Percentiles rank a stretch among this genome's conserved stretches.
phyloP scores from a whole-genome alignment of 2,888 invertebrate genomes.

The Pherbina coryleti region DNA sequence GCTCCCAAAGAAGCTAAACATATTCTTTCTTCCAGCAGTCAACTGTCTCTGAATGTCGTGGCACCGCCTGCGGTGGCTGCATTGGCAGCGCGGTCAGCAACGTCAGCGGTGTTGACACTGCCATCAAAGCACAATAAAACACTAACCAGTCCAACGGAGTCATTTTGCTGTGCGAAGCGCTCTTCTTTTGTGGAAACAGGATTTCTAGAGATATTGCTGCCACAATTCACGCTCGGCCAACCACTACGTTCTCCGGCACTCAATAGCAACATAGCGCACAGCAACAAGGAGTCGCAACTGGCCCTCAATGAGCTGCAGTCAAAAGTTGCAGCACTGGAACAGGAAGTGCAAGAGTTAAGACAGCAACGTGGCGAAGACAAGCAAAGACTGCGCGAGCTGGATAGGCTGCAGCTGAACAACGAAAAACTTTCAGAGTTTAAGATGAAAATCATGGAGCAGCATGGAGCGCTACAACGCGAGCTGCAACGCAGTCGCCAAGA shows the following conservation, averaged over 20 bases:
- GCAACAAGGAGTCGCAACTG: constrained; percentile 60
- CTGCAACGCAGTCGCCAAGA: constrained; percentile 88
- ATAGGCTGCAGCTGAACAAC: constrained; percentile 87
- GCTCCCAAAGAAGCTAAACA: constrained; percentile 71
- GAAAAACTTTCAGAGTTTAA: constrained; percentile 96
- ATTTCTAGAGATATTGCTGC: constrained; percentile 89
- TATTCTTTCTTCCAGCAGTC: constrained; percentile 79
- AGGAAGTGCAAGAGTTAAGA: not conserved
- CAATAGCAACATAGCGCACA: constrained; percentile 45
- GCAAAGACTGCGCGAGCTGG: constrained; percentile 89
- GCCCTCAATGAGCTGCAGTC: constrained; percentile 82
- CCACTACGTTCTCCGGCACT: constrained; percentile 77
- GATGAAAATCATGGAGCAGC: constrained; percentile 90
- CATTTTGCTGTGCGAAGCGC: constrained; percentile 72
- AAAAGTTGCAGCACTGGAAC: constrained; percentile 73
- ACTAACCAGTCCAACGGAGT: constrained; percentile 70
- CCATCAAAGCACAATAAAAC: constrained; percentile 64
- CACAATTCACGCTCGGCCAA: constrained; percentile 88
- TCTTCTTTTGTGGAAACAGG: constrained; percentile 90
- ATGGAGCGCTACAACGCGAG: constrained; percentile 87
- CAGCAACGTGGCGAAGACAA: constrained; percentile 74
- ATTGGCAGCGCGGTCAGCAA: constrained; percentile 53
- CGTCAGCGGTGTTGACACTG: constrained; percentile 51
- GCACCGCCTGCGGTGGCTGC: constrained; percentile 53
- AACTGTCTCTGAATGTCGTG: constrained; percentile 71